phyloP scores from a whole-genome alignment of 2,797 vertebrate species.

The Phataginus tricuspis region DNA sequence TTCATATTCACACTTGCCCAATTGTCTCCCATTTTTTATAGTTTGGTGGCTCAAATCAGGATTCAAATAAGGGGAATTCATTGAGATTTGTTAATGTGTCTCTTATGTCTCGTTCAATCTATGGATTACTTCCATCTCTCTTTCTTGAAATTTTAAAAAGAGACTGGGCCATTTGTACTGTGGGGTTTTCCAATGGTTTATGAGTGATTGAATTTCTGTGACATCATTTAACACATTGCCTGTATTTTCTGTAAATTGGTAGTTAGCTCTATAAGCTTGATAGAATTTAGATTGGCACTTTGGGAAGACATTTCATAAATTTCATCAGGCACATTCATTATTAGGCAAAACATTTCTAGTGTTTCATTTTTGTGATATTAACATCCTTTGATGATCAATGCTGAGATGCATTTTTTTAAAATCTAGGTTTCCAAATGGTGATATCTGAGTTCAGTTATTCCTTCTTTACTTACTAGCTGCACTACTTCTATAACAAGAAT shows the following conservation, averaged over 20 bases:
- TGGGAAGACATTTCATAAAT: slow-evolving; percentile 24
- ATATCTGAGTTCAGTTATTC: slow-evolving; percentile 6
- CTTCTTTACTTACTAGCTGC: not conserved
- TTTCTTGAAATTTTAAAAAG: not conserved
- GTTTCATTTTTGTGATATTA: slow-evolving; percentile 34
- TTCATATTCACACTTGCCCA: not conserved
- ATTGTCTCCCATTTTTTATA: not conserved
- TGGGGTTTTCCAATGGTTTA: slow-evolving; percentile 5
- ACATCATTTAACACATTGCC: slow-evolving; percentile 2
- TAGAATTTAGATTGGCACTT: slow-evolving; percentile 48
- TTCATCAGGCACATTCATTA: not conserved
- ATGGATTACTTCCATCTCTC: not conserved
- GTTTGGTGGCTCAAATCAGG: not conserved
- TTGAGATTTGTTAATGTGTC: not conserved
- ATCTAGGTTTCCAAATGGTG: slow-evolving; percentile 6
- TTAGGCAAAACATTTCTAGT: slow-evolving; percentile 18
- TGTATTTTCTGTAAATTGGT: slow-evolving; percentile 20
- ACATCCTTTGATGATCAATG: slow-evolving; percentile 4
- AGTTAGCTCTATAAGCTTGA: slow-evolving; percentile 26
- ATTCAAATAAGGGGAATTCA: not conserved
- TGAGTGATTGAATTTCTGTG: slow-evolving; percentile 7
- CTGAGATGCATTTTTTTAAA: not conserved
- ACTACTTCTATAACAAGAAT: slow-evolving; percentile 32
- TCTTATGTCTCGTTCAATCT: not conserved
- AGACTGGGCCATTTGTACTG: not conserved